These are phyloP conservation scores for Enteromius unitaeniatus DNA, from an alignment of 2,797 vertebrate species.

Conservation along the genomic window DNA sequence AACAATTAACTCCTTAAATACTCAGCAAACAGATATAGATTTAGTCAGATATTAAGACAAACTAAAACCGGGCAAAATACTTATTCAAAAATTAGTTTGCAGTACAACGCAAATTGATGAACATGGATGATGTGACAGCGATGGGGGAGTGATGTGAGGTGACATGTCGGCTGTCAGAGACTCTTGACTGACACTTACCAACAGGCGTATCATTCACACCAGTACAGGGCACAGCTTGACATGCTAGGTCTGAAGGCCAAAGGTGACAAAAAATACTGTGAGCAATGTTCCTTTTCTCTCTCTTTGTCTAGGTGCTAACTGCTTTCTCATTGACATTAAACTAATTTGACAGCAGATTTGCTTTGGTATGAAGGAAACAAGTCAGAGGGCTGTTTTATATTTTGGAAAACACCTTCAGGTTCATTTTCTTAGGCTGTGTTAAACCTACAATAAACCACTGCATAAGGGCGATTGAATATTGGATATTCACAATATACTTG, in stretches of 20 bases:
- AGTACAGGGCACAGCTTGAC: slow-evolving; percentile 33
- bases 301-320: slow-evolving; percentile 38
- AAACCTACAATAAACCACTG: neutral
- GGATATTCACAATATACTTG: neutral
- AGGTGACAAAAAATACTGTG: slow-evolving; percentile 34
- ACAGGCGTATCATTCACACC: slow-evolving; percentile 43
- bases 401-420: slow-evolving; percentile 28
- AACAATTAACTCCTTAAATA: neutral
- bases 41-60: neutral
- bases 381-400: neutral
- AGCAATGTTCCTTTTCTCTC: slow-evolving; percentile 5
- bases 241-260: slow-evolving; percentile 27
- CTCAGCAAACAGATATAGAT: neutral
- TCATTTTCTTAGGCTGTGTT: neutral
- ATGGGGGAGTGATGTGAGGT: slow-evolving; percentile 21
- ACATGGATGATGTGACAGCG: slow-evolving; percentile 18
- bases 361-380: neutral
- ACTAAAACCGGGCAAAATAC: neutral
- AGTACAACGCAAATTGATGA: neutral
- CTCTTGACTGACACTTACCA: slow-evolving; percentile 41
- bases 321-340: slow-evolving; percentile 34
- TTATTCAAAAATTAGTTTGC: neutral
- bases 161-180: slow-evolving; percentile 27
- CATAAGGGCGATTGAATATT: neutral
- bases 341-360: slow-evolving; percentile 29